phyloP scores from a whole-genome alignment of 2,888 invertebrate species.

The Hirtodrosophila histrioides region DNA sequence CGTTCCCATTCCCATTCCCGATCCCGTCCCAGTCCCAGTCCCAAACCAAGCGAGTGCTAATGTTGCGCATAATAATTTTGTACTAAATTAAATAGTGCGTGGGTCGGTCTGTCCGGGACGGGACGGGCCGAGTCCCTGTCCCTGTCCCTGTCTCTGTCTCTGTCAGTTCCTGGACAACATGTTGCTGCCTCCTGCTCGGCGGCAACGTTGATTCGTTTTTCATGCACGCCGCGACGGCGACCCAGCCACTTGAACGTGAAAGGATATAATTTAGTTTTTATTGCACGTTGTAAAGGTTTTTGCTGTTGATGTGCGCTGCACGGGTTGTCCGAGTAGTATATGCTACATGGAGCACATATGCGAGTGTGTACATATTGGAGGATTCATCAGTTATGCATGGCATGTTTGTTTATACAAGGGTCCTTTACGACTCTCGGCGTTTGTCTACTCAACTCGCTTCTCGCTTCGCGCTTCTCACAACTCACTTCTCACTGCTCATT shows the following conservation, averaged over 20 bases:
- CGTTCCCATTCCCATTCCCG: slow-evolving; percentile 1
- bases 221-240: slow-evolving; percentile 35
- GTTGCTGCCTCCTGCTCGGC: slow-evolving; percentile 57
- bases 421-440: slow-evolving; percentile 50
- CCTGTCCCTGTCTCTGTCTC: slow-evolving; percentile 7
- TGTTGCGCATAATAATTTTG: slow-evolving; percentile 81
- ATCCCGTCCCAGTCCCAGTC: slow-evolving; percentile 12
- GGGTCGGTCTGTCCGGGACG: slow-evolving; percentile 52
- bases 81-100: slow-evolving; percentile 81
- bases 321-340: slow-evolving; percentile 11
- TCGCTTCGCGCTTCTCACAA: slow-evolving; percentile 9
- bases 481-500: slow-evolving; percentile 1
- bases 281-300: slow-evolving; percentile 63
- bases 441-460: slow-evolving; percentile 15
- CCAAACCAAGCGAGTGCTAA: slow-evolving; percentile 67
- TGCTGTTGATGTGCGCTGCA: slow-evolving; percentile 14
- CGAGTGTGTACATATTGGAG: slow-evolving; percentile 6
- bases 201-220: slow-evolving; percentile 45
- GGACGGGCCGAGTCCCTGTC: neutral
- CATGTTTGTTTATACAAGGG: slow-evolving; percentile 65
- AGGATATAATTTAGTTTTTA: slow-evolving; percentile 81
- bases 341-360: neutral
- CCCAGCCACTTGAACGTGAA: slow-evolving; percentile 70
- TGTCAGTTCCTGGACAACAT: slow-evolving; percentile 59
- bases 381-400: slow-evolving; percentile 72